These are phyloP conservation scores for Neocrepidodera transversa DNA, from an alignment of 2,888 invertebrate species.

Conservation along the genomic window DNA sequence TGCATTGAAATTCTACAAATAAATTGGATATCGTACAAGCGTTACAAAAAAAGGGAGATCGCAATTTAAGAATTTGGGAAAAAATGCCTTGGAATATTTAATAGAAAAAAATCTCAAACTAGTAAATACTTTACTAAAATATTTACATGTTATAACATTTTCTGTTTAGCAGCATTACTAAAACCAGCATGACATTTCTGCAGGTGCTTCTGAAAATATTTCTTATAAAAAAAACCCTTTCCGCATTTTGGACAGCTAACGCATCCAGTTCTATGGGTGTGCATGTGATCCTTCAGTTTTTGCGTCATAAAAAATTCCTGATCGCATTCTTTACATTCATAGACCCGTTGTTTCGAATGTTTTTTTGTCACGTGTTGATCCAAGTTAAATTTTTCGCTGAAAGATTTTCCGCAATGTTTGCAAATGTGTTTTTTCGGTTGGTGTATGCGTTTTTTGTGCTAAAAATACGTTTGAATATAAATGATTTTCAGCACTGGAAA, in stretches of 20 bases:
- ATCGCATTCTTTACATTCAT: slow-evolving; percentile 44
- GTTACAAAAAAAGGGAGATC: too few relatives aligned
- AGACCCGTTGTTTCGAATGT: slow-evolving; percentile 40
- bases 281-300: slow-evolving; percentile 44
- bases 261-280: slow-evolving; percentile 41
- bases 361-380: slow-evolving; percentile 41
- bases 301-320: slow-evolving; percentile 41
- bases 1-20: too few relatives aligned
- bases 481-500: too few relatives aligned
- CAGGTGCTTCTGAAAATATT: slow-evolving; percentile 43
- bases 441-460: slow-evolving; percentile 46
- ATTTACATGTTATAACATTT: too few relatives aligned
- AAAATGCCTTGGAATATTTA: too few relatives aligned
- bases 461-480: too few relatives aligned
- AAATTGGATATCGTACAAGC: too few relatives aligned
- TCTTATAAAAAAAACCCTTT: slow-evolving; percentile 45
- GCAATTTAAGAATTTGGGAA: too few relatives aligned
- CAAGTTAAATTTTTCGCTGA: slow-evolving; percentile 43
- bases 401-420: slow-evolving; percentile 41
- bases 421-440: slow-evolving; percentile 40
- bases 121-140: too few relatives aligned
- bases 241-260: slow-evolving; percentile 44
- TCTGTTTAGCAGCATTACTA: too few relatives aligned
- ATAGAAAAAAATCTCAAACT: too few relatives aligned
- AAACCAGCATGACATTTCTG: too few relatives aligned